Evolutionary conservation across 2,113 vertebrate species (phyloP).

Genomic region (Phainopepla nitens): DNA sequence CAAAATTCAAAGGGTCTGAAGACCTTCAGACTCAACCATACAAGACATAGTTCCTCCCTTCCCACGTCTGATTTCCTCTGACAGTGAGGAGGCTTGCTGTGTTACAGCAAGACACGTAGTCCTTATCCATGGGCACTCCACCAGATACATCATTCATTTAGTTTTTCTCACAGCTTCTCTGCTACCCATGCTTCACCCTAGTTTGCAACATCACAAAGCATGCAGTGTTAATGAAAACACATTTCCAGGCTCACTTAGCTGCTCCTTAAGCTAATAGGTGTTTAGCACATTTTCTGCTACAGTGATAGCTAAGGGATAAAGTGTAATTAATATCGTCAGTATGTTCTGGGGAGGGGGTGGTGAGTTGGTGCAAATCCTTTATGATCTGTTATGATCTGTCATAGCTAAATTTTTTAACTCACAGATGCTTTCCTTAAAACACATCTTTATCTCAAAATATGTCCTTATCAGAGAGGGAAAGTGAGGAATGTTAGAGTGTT

Average conservation of each 20-base stretch:
- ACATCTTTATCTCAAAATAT: not conserved
- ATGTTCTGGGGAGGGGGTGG: not conserved
- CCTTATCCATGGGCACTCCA: not conserved
- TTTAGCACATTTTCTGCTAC: not conserved
- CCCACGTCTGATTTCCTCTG: not conserved
- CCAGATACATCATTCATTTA: not conserved
- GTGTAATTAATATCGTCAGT: not conserved
- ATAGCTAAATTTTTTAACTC: not conserved
- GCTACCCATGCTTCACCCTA: not conserved
- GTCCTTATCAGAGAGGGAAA: not conserved
- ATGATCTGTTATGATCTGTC: not conserved
- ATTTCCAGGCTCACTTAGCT: not conserved
- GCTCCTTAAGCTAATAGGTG: not conserved
- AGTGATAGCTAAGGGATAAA: not conserved
- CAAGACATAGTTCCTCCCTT: not conserved
- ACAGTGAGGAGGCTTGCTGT: not conserved
- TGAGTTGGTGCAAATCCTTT: not conserved
- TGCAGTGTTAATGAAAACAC: not conserved
- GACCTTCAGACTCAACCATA: not conserved
- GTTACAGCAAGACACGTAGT: not conserved
- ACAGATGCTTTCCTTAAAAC: not conserved
- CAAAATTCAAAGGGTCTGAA: not conserved
- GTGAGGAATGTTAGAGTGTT: not conserved
- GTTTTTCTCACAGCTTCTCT: not conserved
- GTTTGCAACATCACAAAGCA: not conserved